phyloP scores from a whole-genome alignment of 2,797 vertebrate species.

The Pygocentrus nattereri region DNA sequence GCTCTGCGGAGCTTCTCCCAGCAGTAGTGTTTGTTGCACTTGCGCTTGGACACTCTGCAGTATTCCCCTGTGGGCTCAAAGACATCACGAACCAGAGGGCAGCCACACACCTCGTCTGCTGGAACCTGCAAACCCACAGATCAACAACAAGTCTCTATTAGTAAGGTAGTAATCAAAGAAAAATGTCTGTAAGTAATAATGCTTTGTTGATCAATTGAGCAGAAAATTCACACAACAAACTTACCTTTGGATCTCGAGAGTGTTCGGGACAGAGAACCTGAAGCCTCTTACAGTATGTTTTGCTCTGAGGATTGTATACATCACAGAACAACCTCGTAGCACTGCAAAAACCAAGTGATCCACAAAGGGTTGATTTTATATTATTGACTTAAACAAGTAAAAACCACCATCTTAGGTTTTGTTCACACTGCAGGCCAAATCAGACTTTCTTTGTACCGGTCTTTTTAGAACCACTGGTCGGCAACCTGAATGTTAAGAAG shows the following conservation, averaged over 20 bases:
- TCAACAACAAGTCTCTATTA: background rate
- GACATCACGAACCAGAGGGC: constrained; percentile 91
- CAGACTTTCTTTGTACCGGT: no score
- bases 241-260: constrained; percentile 90
- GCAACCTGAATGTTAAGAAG: no score
- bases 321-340: constrained; percentile 92
- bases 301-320: constrained; percentile 93
- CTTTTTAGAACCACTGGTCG: no score
- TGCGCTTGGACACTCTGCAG: constrained; percentile 90
- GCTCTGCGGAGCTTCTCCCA: constrained; percentile 93
- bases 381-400: no score
- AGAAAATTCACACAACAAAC: background rate
- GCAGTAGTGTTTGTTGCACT: constrained; percentile 93
- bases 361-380: no score
- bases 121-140: constrained; percentile 76
- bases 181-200: background rate
- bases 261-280: constrained; percentile 93
- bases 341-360: constrained; percentile 63
- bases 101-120: constrained; percentile 91
- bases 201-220: background rate
- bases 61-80: constrained; percentile 94
- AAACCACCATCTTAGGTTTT: no score
- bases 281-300: constrained; percentile 92
- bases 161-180: background rate
- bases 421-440: no score